phyloP scores from a whole-genome alignment of 2,113 vertebrate genomes.

The Calyptommatus sinebrachiatus region DNA sequence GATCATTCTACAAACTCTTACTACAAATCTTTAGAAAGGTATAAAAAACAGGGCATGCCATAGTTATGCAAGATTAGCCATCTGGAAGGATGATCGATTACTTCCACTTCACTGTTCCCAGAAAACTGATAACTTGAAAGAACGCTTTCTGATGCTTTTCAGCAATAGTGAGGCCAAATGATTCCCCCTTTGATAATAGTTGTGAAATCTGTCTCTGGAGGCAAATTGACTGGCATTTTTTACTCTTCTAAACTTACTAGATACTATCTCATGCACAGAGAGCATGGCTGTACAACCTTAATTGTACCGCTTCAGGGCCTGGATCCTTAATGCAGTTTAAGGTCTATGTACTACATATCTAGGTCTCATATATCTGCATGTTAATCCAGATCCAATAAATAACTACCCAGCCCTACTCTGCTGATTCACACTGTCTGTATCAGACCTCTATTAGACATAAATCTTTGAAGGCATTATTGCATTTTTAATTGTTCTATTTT shows the following conservation, averaged over 20 bases:
- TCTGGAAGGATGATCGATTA: constrained; percentile 8
- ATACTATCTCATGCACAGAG: neutral
- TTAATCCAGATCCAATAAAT: too few species aligned
- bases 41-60: neutral
- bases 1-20: neutral
- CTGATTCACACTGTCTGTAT: too few species aligned
- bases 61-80: neutral
- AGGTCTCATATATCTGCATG: too few species aligned
- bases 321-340: too few species aligned
- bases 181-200: neutral
- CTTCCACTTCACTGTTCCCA: constrained; percentile 11
- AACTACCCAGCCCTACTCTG: too few species aligned
- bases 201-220: neutral
- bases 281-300: neutral
- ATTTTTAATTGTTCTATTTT: too few species aligned
- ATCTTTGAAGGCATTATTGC: too few species aligned
- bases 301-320: neutral
- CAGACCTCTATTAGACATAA: too few species aligned
- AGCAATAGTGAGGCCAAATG: neutral
- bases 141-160: neutral
- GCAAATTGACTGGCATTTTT: neutral
- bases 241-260: neutral
- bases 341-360: too few species aligned
- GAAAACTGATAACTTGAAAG: neutral
- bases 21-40: neutral